Evolutionary conservation across 2,888 invertebrate species (phyloP), one percentile per base, ranked within the genome.

Genomic region (Sarcophaga caerulescens): DNA sequence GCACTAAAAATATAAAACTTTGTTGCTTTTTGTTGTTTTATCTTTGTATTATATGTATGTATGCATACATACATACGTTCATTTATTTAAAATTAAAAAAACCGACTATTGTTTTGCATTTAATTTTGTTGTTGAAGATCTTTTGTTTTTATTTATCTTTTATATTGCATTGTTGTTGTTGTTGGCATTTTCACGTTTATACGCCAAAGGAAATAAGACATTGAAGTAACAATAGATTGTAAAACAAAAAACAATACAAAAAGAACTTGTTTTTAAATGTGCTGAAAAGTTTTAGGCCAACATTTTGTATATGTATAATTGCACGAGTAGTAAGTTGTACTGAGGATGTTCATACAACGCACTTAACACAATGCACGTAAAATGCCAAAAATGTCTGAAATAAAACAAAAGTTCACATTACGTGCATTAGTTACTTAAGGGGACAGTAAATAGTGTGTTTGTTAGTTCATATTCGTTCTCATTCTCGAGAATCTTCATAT

Each of bases 351-450:
- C 11, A 23, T 35, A 60, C 45, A 73, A 75, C 80, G 73, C 80
- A 82, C 83, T 85, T 83, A 85, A 83, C 80, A 85, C 83, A 82
- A 83, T 85, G 83, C 85, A 80, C 71, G 79, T 85, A 85, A 66
- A 84, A 75, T 70, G 66, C 73, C 35, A 85, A 74, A 59, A 75
- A 47, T 60, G 60, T 75, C 75, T 45, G 23, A 74, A 73, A 68
- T 19, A 71, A 35, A 74, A 78, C 60, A 81, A 78, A 74, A 17
- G 52, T 75, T 71, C 57, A 63, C 19, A 77, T 76, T 85, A 87
- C 85, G 85, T 82, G 81, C 77, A 59, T 75, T 70, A 77, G 80
- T 78, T 77, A 81, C 35, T 77, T 83, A 59, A 71, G 68, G 17
- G 70, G 66, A 60, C 68, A 75, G 75, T 71, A 73, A 81, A 60